These are phyloP conservation scores for Chloroceryle aenea DNA, from an alignment of 2,113 vertebrate species.

Conservation along the genomic window DNA sequence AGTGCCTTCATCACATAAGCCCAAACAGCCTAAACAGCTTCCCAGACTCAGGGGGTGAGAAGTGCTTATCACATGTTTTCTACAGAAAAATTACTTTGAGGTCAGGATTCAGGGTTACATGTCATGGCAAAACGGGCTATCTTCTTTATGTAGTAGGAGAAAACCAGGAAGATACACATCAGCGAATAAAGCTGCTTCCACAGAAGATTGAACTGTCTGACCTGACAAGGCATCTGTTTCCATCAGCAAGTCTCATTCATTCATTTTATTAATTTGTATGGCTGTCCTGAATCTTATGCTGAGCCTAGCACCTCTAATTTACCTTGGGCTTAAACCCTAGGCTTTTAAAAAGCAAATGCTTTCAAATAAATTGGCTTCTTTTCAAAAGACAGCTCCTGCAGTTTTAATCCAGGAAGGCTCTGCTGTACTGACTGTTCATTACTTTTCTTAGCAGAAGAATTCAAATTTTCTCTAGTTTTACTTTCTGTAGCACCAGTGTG, in stretches of 20 bases:
- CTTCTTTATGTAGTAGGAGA: not conserved
- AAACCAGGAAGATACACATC: not conserved
- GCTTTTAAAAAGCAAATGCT: not conserved
- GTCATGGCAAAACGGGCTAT: not conserved
- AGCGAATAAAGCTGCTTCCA: not conserved
- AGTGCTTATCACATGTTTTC: not conserved
- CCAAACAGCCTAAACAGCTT: not conserved
- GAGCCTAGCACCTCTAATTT: not conserved
- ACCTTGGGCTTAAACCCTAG: not conserved
- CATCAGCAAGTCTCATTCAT: not conserved
- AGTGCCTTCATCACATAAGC: not conserved
- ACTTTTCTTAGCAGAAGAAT: not conserved
- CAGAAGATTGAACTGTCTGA: not conserved
- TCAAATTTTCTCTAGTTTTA: not conserved
- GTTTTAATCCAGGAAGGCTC: not conserved
- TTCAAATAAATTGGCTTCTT: not conserved
- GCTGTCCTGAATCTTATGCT: not conserved
- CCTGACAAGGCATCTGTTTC: not conserved
- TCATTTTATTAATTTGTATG: not conserved
- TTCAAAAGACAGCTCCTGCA: not conserved
- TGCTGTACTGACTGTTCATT: not conserved
- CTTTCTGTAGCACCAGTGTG: not conserved
- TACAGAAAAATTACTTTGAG: not conserved
- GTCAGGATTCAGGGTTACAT: not conserved
- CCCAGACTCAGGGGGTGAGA: not conserved